Evolutionary conservation across 2,888 invertebrate species (phyloP).

Genomic region (Escarpia spicata): DNA sequence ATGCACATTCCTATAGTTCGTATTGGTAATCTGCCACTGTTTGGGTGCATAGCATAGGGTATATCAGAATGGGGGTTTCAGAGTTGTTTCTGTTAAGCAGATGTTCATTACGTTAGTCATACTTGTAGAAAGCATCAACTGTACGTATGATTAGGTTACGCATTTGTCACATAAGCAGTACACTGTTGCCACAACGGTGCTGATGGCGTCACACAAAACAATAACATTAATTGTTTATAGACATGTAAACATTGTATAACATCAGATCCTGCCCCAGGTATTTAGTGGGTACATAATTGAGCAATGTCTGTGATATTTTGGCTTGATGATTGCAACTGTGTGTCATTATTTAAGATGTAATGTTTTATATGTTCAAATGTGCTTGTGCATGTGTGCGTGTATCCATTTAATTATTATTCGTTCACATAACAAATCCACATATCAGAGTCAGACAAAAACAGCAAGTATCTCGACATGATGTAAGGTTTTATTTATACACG

Average conservation of each 20-base stretch:
- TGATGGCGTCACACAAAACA: neutral
- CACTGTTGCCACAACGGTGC: neutral
- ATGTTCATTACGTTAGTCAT: too few species aligned
- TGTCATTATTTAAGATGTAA: neutral
- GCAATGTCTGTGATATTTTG: neutral
- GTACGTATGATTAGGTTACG: neutral
- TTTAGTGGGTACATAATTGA: neutral
- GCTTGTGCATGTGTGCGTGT: neutral
- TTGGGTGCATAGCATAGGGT: too few species aligned
- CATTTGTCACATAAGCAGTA: neutral
- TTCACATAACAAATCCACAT: too few species aligned
- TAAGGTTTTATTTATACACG: neutral
- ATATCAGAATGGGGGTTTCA: too few species aligned
- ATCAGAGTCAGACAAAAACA: too few species aligned
- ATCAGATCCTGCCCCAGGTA: neutral
- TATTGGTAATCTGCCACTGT: too few species aligned
- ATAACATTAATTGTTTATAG: neutral
- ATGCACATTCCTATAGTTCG: too few species aligned
- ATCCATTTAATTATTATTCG: neutral
- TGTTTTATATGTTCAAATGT: neutral
- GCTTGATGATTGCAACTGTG: neutral
- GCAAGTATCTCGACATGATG: too few species aligned
- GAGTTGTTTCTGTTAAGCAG: too few species aligned
- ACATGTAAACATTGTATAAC: neutral
- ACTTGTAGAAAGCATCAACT: too few species aligned